Conservation (phyloP, 2,797 vertebrate species). For the Tokudaia tokunoshimensis region DNA sequence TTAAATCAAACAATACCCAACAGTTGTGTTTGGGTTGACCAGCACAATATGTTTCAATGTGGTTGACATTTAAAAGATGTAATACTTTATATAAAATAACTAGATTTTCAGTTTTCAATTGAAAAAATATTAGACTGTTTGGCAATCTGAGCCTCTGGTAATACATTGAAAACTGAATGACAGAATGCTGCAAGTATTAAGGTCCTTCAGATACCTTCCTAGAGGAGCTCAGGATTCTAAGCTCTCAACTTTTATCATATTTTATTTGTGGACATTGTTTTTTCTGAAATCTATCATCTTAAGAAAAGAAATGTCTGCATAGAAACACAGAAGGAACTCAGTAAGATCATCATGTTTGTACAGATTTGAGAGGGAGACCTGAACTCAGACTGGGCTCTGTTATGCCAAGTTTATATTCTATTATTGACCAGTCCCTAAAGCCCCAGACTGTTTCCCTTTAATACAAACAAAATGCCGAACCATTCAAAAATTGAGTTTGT, state of each 20-base stretch:
- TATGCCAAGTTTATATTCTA: background rate
- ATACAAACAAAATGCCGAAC: background rate
- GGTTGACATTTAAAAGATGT: background rate
- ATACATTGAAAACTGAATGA: background rate
- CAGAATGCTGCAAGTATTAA: background rate
- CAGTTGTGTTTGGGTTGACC: background rate
- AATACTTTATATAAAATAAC: background rate
- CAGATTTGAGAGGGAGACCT: background rate
- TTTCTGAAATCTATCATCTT: background rate
- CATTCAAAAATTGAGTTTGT: background rate
- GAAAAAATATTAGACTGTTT: background rate
- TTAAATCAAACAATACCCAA: background rate
- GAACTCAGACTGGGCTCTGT: background rate
- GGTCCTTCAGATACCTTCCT: background rate
- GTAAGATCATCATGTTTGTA: background rate
- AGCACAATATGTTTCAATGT: background rate
- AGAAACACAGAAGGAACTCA: background rate
- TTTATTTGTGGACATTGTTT: background rate
- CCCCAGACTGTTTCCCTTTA: background rate
- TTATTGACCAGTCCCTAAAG: too few species aligned
- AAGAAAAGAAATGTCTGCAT: background rate
- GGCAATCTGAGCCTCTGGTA: background rate
- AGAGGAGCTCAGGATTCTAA: background rate
- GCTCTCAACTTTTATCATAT: background rate
- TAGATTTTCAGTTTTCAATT: conserved; percentile 12